These are phyloP conservation scores for Cecropterus lyciades DNA, from an alignment of 1,140 invertebrate genomes.

Conservation along the genomic window DNA sequence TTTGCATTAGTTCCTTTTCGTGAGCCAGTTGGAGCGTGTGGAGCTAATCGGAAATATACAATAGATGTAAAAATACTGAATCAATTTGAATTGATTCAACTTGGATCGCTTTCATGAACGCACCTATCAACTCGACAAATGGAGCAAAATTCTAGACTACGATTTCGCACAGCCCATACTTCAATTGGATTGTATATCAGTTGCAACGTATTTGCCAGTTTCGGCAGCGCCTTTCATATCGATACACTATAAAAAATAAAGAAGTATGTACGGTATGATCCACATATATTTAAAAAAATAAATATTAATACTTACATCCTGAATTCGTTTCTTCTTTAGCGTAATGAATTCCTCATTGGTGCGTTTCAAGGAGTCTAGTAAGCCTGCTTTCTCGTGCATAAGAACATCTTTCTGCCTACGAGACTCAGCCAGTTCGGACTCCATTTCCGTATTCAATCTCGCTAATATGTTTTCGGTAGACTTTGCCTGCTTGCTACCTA, in stretches of 20 bases:
- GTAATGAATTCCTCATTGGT: conserved; percentile 89
- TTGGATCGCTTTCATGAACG: too few relatives aligned
- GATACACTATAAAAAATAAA: too few relatives aligned
- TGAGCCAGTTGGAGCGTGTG: conserved; percentile 91
- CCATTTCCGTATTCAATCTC: conserved; percentile 78
- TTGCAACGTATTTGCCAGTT: too few relatives aligned
- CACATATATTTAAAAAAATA: too few relatives aligned
- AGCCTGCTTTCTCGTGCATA: conserved; percentile 86
- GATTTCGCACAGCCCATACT: too few relatives aligned
- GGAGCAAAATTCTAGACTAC: too few relatives aligned
- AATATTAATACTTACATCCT: conserved; percentile 86
- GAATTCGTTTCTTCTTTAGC: conserved; percentile 89
- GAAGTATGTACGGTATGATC: too few relatives aligned
- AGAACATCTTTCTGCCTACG: conserved; percentile 85
- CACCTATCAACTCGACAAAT: too few relatives aligned
- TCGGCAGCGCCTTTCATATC: too few relatives aligned
- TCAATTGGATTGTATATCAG: too few relatives aligned
- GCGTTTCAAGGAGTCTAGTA: conserved; percentile 85
- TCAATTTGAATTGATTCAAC: too few relatives aligned
- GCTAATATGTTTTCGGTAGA: conserved; percentile 79
- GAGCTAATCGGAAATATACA: conserved; percentile 77
- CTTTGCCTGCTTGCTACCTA: conserved; percentile 69
- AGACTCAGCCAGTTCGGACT: conserved; percentile 68
- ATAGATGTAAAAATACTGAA: not conserved
- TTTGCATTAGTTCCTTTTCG: conserved; percentile 88